Base-by-base conservation (phyloP, 2,797 vertebrate species). In the Amblyopsis hoosieri region DNA sequence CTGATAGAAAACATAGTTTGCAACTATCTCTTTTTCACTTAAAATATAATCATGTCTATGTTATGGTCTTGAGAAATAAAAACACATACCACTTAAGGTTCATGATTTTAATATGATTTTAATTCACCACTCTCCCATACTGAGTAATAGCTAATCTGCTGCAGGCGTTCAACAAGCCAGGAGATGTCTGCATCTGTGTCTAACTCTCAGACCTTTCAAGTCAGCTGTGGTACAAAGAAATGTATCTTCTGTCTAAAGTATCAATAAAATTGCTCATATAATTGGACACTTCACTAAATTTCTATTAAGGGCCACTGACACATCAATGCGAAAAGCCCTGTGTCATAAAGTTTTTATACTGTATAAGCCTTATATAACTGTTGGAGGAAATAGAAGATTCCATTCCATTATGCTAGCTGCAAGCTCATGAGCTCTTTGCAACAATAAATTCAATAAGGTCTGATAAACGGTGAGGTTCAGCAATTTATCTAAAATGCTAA, bases 201-300 rank as follows among this genome's bases (percentile, higher is more conserved):
- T 67, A 69, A 72, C 67, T 75, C 62, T 70, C 2, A 17, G 61
- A 62, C 67, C 65, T 56, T 59, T 76, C 60, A 45, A 12, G 68
- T 77, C 46, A 0, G 5, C 70, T 49, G 62, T 45, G 65, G 68
- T 79, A 37, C 33, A 64, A 78, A 84, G 71, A 76, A 67, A 54
- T 85, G 66, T 76, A 71, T 83, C 79, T 74, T 74, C 69, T 63
- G 12, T 66, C 79, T 82, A 84, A 84, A 78, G 79, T 74, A 58
- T 65, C 78, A 55, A 62, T 86, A 77, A 85, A 85, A 82, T 2
- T 37, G 76, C 75, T 84, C 80, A 53, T 89, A 81, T 85, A 86
- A 80, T 65, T 66, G 69, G 84, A 84, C 80, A 76, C 72, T 79
- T 61, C 66, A 75, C 81, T 82, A 86, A 80, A 86, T 86, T 83